Percentiles rank a stretch among this genome's conserved stretches.
Conservation (phyloP, 2,888 invertebrate species). For the Atethmia centrago region DNA sequence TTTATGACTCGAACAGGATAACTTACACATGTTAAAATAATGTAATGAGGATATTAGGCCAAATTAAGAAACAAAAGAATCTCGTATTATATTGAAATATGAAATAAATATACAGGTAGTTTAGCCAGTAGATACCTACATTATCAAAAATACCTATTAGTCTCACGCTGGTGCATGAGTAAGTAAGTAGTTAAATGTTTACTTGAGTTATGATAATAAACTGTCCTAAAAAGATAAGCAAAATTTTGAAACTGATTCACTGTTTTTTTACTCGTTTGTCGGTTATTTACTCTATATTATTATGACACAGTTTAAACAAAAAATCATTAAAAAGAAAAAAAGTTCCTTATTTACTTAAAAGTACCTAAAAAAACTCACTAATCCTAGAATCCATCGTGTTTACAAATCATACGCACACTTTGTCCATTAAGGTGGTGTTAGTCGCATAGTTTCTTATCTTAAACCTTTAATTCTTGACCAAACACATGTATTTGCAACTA, state of each 20-base stretch:
- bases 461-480: slow-evolving; percentile 56
- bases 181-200: slow-evolving; percentile 43
- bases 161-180: slow-evolving; percentile 2
- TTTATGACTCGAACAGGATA: slow-evolving; percentile 25
- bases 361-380: not conserved
- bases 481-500: slow-evolving; percentile 42
- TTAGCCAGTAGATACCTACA: not conserved
- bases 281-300: not conserved
- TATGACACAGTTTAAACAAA: too few relatives aligned
- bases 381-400: slow-evolving; percentile 5
- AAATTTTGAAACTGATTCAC: slow-evolving; percentile 41
- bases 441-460: slow-evolving; percentile 55
- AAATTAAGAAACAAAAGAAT: slow-evolving; percentile 7
- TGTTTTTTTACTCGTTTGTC: slow-evolving; percentile 18
- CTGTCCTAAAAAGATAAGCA: slow-evolving; percentile 73
- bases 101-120: not conserved
- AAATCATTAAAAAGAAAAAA: too few relatives aligned
- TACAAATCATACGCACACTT: slow-evolving; percentile 29
- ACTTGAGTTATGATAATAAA: slow-evolving; percentile 64
- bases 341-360: not conserved
- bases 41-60: slow-evolving; percentile 18
- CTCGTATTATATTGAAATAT: not conserved
- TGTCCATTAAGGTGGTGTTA: slow-evolving; percentile 56
- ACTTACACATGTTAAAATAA: slow-evolving; percentile 29
- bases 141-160: not conserved